Conservation (phyloP, 1,140 invertebrate species). For the Drosophila pachea region DNA sequence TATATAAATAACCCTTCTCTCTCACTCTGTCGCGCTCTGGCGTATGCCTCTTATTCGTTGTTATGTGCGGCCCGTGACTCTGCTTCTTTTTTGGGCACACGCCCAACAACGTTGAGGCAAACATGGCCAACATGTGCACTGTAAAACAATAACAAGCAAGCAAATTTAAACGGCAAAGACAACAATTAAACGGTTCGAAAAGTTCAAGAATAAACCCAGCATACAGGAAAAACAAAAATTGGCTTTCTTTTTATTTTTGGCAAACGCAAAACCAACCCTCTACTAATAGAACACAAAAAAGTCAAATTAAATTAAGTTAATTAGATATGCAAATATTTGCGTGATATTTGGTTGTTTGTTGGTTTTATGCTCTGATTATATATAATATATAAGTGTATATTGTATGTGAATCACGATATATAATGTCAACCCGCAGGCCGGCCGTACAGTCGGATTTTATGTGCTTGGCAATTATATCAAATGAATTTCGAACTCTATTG, state of each 20-base stretch:
- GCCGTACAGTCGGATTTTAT: neutral
- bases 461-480: neutral
- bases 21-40: neutral
- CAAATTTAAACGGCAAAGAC: constrained; percentile 9
- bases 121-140: constrained; percentile 5
- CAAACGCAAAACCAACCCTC: constrained; percentile 3
- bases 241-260: constrained; percentile 5
- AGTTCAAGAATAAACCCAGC: constrained; percentile 28
- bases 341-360: constrained; percentile 40
- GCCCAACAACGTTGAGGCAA: constrained; percentile 27
- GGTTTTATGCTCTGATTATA: constrained; percentile 43
- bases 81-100: constrained; percentile 33
- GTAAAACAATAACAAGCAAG: constrained; percentile 19
- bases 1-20: constrained; percentile 17
- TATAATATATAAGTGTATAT: constrained; percentile 20
- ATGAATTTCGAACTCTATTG: no score
- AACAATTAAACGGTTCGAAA: constrained; percentile 14
- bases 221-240: neutral
- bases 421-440: neutral
- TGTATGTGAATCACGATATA: constrained; percentile 7
- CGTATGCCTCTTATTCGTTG: neutral
- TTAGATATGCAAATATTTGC: constrained; percentile 52
- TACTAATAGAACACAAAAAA: neutral
- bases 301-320: constrained; percentile 43
- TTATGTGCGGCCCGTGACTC: neutral